Evolutionary conservation across 2,888 invertebrate genomes (phyloP).

Genomic region (Dysmachus trigonus): DNA sequence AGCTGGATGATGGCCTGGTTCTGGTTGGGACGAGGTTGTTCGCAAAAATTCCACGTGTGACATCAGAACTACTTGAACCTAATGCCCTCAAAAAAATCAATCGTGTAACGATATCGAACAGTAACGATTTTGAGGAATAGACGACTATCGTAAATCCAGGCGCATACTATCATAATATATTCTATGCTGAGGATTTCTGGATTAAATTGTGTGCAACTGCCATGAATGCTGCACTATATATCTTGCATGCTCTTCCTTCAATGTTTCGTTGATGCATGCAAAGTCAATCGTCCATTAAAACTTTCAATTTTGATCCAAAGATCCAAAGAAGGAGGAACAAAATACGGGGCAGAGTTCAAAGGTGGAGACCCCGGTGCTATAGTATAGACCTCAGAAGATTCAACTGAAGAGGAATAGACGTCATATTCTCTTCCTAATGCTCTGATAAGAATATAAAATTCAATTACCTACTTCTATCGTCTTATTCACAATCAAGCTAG

Average conservation of each 20-base stretch:
- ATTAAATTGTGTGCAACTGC: neutral
- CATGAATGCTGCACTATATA: neutral
- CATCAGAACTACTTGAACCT: neutral
- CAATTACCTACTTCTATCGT: slow-evolving; percentile 17
- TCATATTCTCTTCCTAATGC: neutral
- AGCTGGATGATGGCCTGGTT: no score
- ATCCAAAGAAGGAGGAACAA: neutral
- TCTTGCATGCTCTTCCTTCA: neutral
- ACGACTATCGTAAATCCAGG: neutral
- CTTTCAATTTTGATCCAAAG: neutral
- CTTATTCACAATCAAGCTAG: slow-evolving; percentile 36
- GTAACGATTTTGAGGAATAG: neutral
- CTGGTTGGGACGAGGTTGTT: neutral
- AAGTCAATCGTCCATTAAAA: slow-evolving; percentile 30
- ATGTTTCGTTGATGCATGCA: slow-evolving; percentile 1
- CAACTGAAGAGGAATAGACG: neutral
- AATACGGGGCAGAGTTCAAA: neutral
- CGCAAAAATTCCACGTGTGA: neutral
- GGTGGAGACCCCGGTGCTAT: neutral
- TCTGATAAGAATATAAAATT: slow-evolving; percentile 32
- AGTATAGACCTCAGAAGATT: slow-evolving; percentile 2
- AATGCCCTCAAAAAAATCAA: neutral
- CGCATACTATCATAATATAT: neutral
- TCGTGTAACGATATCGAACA: neutral
- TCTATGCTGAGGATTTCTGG: neutral